A percentile compares a stretch with the other conserved stretches of the same genome.
Evolutionary conservation across 2,888 invertebrate genomes (phyloP).

Genomic region (Rhamnusium bicolor): DNA sequence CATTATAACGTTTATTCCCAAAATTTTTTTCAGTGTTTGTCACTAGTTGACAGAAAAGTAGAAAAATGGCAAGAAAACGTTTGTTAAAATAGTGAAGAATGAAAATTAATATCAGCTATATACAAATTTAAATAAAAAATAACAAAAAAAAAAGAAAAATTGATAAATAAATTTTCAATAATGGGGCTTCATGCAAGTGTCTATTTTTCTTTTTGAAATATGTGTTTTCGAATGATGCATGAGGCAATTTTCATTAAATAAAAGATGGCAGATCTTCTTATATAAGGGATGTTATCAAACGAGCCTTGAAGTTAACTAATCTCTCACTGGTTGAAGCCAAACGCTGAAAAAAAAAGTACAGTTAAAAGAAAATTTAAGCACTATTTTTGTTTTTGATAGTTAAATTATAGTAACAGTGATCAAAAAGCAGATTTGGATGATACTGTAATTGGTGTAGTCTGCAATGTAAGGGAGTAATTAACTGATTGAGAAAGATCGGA

Average conservation of each 20-base stretch:
- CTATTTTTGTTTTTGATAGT: too few species aligned
- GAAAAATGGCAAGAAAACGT: constrained; percentile 50
- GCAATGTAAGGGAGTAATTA: too few species aligned
- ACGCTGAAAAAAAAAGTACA: constrained; percentile 73
- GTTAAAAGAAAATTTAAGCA: too few species aligned
- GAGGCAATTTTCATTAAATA: constrained; percentile 28
- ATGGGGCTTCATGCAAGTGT: constrained; percentile 26
- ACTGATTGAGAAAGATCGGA: too few species aligned
- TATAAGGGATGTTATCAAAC: constrained; percentile 91
- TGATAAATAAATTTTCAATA: constrained; percentile 59
- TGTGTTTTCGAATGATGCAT: constrained; percentile 29
- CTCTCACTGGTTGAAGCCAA: constrained; percentile 92
- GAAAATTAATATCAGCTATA: constrained; percentile 50
- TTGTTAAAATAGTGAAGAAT: constrained; percentile 29
- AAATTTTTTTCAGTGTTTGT: neutral
- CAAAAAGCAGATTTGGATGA: too few species aligned
- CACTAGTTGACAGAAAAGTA: constrained; percentile 1
- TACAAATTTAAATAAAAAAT: constrained; percentile 62
- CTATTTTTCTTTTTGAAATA: neutral
- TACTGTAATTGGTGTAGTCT: too few species aligned
- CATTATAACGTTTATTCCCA: constrained; percentile 22
- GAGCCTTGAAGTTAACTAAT: constrained; percentile 94
- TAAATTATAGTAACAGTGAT: too few species aligned
- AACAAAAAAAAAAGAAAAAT: constrained; percentile 54
- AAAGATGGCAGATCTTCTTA: constrained; percentile 70